phyloP scores from a whole-genome alignment of 2,888 invertebrate species.

The Pyrrhia umbra region DNA sequence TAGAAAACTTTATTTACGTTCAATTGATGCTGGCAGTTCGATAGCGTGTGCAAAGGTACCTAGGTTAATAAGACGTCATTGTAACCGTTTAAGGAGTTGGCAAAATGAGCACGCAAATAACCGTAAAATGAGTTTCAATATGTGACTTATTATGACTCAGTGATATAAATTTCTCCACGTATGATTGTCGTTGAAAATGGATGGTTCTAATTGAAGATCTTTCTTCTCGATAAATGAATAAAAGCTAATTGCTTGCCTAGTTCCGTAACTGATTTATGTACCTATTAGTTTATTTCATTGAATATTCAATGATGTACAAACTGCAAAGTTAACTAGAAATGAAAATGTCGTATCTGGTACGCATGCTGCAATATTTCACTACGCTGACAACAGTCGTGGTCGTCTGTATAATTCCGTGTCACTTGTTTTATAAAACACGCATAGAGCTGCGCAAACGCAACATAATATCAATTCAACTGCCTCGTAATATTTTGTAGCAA shows the following conservation, averaged over 20 bases:
- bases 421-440: conserved; percentile 37
- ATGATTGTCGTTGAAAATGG: conserved; percentile 13
- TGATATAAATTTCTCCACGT: conserved; percentile 19
- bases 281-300: conserved; percentile 32
- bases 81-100: neutral
- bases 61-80: neutral
- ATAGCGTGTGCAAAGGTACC: conserved; percentile 3
- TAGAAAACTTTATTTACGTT: too few relatives aligned
- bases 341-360: conserved; percentile 24
- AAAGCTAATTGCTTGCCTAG: conserved; percentile 44
- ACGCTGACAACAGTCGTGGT: conserved; percentile 2
- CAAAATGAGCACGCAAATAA: conserved; percentile 3
- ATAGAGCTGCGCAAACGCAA: conserved; percentile 28
- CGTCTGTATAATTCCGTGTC: conserved; percentile 17
- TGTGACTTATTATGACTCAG: conserved; percentile 28
- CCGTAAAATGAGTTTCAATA: conserved; percentile 29
- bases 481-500: conserved; percentile 48
- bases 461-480: conserved; percentile 58
- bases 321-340: conserved; percentile 33
- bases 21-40: neutral
- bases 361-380: conserved; percentile 30
- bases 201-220: conserved; percentile 39
- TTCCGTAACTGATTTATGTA: conserved; percentile 32
- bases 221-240: conserved; percentile 30
- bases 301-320: conserved; percentile 52